Conservation (phyloP, 2,888 invertebrate genomes). For the Ecliptopera silaceata region DNA sequence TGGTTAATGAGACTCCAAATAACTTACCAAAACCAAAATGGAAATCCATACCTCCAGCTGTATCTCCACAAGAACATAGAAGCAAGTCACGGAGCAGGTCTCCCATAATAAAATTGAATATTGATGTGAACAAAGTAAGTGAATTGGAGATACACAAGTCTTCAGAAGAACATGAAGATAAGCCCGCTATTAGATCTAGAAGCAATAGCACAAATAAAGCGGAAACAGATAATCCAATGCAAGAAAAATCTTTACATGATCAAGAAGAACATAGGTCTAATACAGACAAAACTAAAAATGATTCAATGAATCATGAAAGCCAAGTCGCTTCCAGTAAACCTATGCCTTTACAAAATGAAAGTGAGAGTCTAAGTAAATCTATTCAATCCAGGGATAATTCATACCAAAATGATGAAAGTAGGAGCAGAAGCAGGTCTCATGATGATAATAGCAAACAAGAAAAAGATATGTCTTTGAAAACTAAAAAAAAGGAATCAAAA, state of each 20-base stretch:
- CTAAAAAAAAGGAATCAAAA: constrained; percentile 1
- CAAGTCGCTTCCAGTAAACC: constrained; percentile 3
- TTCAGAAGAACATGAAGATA: neutral
- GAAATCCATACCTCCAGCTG: constrained; percentile 3
- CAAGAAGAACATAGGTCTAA: constrained; percentile 37
- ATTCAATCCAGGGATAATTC: constrained; percentile 14
- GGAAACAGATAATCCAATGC: constrained; percentile 4
- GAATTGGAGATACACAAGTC: neutral
- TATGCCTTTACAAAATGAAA: constrained; percentile 7
- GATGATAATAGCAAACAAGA: constrained; percentile 16
- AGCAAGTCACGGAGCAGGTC: constrained; percentile 18
- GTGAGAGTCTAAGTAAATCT: constrained; percentile 23
- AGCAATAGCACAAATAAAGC: neutral
- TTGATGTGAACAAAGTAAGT: constrained; percentile 13
- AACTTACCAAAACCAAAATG: neutral
- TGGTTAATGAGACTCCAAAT: no score
- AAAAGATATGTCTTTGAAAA: constrained; percentile 5
- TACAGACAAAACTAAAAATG: constrained; percentile 56
- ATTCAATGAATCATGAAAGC: constrained; percentile 18
- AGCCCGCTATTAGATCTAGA: neutral
- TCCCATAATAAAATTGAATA: neutral
- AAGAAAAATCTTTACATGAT: neutral
- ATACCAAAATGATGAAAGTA: constrained; percentile 23
- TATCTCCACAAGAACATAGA: constrained; percentile 15
- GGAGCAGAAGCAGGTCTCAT: constrained; percentile 26